phyloP scores from a whole-genome alignment of 1,140 invertebrate genomes.

The Drusus annulatus region DNA sequence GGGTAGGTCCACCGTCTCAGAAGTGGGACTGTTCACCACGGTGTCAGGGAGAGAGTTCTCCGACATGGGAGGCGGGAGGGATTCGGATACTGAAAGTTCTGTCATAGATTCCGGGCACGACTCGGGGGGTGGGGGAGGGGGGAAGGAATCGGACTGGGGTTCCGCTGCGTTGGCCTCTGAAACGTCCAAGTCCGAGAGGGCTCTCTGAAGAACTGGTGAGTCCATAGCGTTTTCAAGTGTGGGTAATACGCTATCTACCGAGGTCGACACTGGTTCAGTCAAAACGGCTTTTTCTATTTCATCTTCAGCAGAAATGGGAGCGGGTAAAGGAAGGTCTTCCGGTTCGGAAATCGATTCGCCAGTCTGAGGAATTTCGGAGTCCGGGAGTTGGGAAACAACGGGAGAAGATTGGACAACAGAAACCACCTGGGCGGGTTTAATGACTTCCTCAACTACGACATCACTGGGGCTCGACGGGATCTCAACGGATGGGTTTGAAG shows the following conservation, averaged over 20 bases:
- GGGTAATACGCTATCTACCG: slow-evolving; percentile 10
- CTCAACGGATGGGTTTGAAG: slow-evolving; percentile 3
- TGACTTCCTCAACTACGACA: background rate
- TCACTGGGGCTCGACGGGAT: slow-evolving; percentile 7
- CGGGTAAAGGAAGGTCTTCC: slow-evolving; percentile 12
- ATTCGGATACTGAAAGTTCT: slow-evolving; percentile 53
- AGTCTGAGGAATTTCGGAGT: slow-evolving; percentile 11
- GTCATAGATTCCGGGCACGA: slow-evolving; percentile 56
- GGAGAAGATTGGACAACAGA: slow-evolving; percentile 22
- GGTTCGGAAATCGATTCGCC: background rate
- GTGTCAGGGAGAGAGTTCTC: slow-evolving; percentile 51
- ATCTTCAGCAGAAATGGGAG: background rate
- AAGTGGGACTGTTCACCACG: slow-evolving; percentile 52
- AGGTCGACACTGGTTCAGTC: background rate
- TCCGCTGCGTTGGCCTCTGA: slow-evolving; percentile 36
- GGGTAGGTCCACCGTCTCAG: slow-evolving; percentile 51
- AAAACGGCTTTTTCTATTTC: slow-evolving; percentile 7
- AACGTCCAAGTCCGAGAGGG: slow-evolving; percentile 48
- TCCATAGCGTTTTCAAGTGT: slow-evolving; percentile 20
- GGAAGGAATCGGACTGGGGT: slow-evolving; percentile 53
- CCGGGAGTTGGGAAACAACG: background rate
- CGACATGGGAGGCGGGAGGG: slow-evolving; percentile 55
- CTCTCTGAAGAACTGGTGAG: slow-evolving; percentile 50
- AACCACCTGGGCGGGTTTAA: background rate
- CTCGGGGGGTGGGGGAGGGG: slow-evolving; percentile 53